These are phyloP conservation scores for Crotalus viridis DNA, from an alignment of 2,113 vertebrate species.

Conservation along the genomic window DNA sequence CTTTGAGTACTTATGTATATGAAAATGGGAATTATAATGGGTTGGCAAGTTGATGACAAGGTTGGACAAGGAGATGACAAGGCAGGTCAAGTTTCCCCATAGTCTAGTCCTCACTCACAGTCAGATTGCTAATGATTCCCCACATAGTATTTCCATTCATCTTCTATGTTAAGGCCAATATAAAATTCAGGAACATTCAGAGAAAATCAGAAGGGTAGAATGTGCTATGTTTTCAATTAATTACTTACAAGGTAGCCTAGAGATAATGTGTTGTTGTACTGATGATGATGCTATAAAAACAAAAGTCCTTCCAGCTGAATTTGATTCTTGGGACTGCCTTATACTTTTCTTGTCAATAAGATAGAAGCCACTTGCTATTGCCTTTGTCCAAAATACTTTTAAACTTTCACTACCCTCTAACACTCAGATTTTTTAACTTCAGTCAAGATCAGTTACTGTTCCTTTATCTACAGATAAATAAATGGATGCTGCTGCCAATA, in stretches of 20 bases:
- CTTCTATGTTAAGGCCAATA: neutral
- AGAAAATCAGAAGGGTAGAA: neutral
- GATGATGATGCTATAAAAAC: neutral
- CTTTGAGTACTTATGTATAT: neutral
- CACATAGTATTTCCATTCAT: neutral
- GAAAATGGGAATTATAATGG: neutral
- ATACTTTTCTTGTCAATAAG: neutral
- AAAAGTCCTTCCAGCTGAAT: neutral
- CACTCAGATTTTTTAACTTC: neutral
- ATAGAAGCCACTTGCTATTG: neutral
- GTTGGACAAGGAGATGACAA: neutral
- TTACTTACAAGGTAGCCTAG: neutral
- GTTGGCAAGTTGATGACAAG: neutral
- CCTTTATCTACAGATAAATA: neutral
- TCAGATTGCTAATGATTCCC: neutral
- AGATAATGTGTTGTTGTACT: neutral
- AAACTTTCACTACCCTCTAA: neutral
- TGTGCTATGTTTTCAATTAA: neutral
- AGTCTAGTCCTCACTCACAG: neutral
- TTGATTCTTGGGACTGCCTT: neutral
- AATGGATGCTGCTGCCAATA: neutral
- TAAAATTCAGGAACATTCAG: neutral
- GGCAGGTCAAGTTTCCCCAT: neutral
- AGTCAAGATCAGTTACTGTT: neutral
- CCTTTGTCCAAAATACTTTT: neutral